Percentiles rank a stretch among this genome's conserved stretches.
Evolutionary conservation across 2,888 invertebrate genomes (phyloP).

Genomic region (Craniophora ligustri): DNA sequence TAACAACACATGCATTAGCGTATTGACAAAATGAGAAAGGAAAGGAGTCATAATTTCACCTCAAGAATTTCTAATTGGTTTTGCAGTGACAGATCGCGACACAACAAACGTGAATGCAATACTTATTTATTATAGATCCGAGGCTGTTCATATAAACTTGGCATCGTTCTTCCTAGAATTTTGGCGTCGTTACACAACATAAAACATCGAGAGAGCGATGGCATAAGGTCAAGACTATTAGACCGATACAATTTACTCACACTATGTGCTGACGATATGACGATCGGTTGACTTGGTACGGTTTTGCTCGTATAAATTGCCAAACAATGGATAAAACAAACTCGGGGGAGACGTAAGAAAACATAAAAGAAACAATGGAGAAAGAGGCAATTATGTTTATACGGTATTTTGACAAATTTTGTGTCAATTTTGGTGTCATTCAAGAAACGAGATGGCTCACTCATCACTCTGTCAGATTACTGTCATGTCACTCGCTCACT

Average conservation of each 20-base stretch:
- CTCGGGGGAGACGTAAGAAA: constrained; percentile 69
- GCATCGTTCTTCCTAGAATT: constrained; percentile 74
- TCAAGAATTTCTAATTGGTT: constrained; percentile 57
- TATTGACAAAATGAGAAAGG: constrained; percentile 47
- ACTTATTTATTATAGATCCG: constrained; percentile 59
- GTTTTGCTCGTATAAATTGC: constrained; percentile 47
- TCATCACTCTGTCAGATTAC: constrained; percentile 48
- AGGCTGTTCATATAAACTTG: constrained; percentile 73
- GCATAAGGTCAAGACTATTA: constrained; percentile 84
- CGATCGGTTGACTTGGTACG: constrained; percentile 37
- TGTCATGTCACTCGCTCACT: too few relatives aligned
- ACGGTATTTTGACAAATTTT: constrained; percentile 87
- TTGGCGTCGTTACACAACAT: constrained; percentile 87
- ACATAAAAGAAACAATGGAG: constrained; percentile 80
- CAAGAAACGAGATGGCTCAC: constrained; percentile 53
- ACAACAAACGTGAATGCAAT: constrained; percentile 35
- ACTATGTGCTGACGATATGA: constrained; percentile 35
- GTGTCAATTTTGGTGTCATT: constrained; percentile 69
- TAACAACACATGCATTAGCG: constrained; percentile 26
- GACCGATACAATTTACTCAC: constrained; percentile 72
- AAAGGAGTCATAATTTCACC: constrained; percentile 58
- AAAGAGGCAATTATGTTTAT: constrained; percentile 76
- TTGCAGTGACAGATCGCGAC: constrained; percentile 57
- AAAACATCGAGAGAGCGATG: constrained; percentile 73
- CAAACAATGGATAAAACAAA: constrained; percentile 67